Percentiles rank a stretch among this genome's conserved stretches.
phyloP scores from a whole-genome alignment of 2,797 vertebrate species.

The Geotria australis region DNA sequence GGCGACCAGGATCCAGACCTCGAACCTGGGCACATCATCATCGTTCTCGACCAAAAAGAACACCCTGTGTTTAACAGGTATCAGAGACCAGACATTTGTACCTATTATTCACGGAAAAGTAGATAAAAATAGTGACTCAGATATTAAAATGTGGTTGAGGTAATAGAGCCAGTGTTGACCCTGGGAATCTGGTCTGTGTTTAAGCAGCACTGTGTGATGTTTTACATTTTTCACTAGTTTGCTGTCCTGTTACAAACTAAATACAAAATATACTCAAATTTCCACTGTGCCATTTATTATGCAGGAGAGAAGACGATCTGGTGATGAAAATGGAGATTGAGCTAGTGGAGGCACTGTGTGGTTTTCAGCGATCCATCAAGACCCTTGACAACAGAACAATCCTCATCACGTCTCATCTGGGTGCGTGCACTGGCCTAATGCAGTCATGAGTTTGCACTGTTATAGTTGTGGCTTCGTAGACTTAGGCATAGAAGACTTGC shows the following conservation, averaged over 20 bases:
- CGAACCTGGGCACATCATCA: conserved; percentile 67
- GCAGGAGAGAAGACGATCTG: conserved; percentile 40
- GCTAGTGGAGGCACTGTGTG: conserved; percentile 59
- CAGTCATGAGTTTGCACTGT: neutral
- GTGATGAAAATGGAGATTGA: conserved; percentile 51
- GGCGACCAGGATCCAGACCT: conserved; percentile 84
- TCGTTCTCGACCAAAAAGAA: conserved; percentile 68
- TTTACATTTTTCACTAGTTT: neutral
- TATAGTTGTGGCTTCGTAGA: too few relatives aligned
- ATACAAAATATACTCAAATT: neutral
- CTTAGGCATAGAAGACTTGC: too few relatives aligned
- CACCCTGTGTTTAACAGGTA: conserved; percentile 42
- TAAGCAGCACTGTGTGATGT: neutral
- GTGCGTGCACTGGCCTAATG: conserved; percentile 9
- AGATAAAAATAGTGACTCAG: too few relatives aligned
- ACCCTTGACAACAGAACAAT: conserved; percentile 50
- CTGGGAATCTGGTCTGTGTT: neutral
- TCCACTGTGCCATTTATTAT: neutral
- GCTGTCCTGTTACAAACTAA: neutral
- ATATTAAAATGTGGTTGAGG: too few relatives aligned
- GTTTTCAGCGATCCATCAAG: conserved; percentile 41
- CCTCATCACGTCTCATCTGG: conserved; percentile 30
- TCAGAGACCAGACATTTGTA: conserved; percentile 18
- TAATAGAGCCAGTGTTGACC: neutral
- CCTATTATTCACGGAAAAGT: too few relatives aligned